phyloP scores from a whole-genome alignment of 2,888 invertebrate species.

The Leptopilina drosophilae region DNA sequence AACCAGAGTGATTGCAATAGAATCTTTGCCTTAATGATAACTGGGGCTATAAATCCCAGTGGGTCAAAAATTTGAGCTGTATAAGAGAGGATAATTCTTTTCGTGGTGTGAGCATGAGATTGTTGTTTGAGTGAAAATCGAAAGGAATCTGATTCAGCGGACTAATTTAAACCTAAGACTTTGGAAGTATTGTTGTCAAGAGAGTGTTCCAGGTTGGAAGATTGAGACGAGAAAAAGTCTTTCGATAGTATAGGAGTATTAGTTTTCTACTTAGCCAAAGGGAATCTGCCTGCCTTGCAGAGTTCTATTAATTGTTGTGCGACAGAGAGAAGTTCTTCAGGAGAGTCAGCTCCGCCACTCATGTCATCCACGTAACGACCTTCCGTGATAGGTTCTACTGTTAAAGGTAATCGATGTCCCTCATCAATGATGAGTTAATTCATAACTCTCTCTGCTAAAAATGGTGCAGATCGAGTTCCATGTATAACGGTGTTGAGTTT shows the following conservation, averaged over 20 bases:
- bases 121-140: no score
- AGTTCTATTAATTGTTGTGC: conserved; percentile 39
- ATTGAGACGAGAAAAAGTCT: neutral
- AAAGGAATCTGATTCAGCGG: no score
- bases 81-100: neutral
- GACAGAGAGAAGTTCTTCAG: neutral
- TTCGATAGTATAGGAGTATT: neutral
- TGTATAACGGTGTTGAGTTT: conserved; percentile 49
- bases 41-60: neutral
- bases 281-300: conserved; percentile 51
- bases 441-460: conserved; percentile 44
- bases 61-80: neutral
- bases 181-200: neutral
- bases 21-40: neutral
- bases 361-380: conserved; percentile 57
- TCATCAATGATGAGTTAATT: conserved; percentile 49
- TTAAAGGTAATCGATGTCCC: conserved; percentile 43
- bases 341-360: conserved; percentile 45
- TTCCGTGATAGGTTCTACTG: conserved; percentile 29
- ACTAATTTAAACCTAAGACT: neutral
- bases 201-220: neutral
- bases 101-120: neutral
- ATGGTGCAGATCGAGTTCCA: conserved; percentile 47
- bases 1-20: conserved; percentile 1
- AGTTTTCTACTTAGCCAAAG: conserved; percentile 39